A percentile compares a stretch with the other conserved stretches of the same genome.
Evolutionary conservation across 2,113 vertebrate genomes (phyloP).

Genomic region (Lipophrys pholis): DNA sequence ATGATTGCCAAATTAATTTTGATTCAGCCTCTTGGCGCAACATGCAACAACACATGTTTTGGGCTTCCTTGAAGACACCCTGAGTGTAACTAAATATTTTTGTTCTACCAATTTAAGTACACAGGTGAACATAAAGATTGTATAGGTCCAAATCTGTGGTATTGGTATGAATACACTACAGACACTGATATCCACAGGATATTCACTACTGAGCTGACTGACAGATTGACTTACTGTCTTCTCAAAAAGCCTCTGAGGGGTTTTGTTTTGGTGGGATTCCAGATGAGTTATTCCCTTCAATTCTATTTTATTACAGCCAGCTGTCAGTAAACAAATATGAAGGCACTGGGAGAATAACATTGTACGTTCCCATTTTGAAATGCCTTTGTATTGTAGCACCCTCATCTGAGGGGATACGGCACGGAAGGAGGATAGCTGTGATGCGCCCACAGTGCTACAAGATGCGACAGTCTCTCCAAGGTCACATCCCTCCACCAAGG

Average conservation of each 20-base stretch:
- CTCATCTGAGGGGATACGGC: slow-evolving; percentile 14
- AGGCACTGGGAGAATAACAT: background rate
- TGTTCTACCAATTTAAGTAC: background rate
- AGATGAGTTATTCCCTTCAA: slow-evolving; percentile 33
- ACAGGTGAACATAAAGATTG: background rate
- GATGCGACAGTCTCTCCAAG: slow-evolving; percentile 67
- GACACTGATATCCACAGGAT: slow-evolving; percentile 2
- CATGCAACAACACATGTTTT: background rate
- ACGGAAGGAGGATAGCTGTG: slow-evolving; percentile 29
- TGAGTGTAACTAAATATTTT: background rate
- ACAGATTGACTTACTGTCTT: slow-evolving; percentile 35
- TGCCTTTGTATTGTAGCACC: slow-evolving; percentile 22
- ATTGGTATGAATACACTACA: background rate
- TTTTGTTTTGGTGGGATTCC: slow-evolving; percentile 26
- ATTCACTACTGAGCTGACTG: slow-evolving; percentile 22
- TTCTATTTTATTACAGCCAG: slow-evolving; percentile 40
- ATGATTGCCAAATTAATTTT: background rate
- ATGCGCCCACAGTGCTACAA: slow-evolving; percentile 42
- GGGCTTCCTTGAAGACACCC: background rate
- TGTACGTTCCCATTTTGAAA: slow-evolving; percentile 37
- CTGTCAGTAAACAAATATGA: slow-evolving; percentile 32
- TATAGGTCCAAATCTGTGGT: background rate
- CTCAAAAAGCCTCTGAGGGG: slow-evolving; percentile 24
- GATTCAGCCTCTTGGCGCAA: background rate
- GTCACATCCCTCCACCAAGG: slow-evolving; percentile 67